A percentile compares a stretch with the other conserved stretches of the same genome.
These are phyloP conservation scores for Chloroceryle aenea DNA, from an alignment of 2,113 vertebrate species.

Conservation along the genomic window DNA sequence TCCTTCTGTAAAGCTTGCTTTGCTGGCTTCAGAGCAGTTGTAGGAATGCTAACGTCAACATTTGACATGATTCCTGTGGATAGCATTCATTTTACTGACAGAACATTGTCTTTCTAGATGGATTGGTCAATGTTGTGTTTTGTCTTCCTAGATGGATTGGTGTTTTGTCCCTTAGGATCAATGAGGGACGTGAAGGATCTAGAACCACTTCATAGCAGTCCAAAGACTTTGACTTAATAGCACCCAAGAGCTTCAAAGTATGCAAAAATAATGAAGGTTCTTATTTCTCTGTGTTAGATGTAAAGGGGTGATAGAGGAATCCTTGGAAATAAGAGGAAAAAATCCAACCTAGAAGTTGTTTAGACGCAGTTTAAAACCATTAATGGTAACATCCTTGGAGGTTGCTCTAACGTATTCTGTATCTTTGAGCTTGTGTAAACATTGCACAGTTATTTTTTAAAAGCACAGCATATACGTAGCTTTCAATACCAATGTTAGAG, in stretches of 20 bases:
- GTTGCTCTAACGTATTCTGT: neutral
- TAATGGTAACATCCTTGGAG: neutral
- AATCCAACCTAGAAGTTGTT: neutral
- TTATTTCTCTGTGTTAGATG: neutral
- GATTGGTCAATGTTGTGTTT: neutral
- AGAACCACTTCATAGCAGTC: neutral
- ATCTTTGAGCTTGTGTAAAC: neutral
- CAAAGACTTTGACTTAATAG: neutral
- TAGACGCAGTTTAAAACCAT: neutral
- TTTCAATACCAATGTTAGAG: fast-evolving
- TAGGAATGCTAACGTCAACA: neutral
- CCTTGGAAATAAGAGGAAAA: neutral
- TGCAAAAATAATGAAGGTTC: neutral
- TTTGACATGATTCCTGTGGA: fast-evolving
- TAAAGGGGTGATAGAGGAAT: neutral
- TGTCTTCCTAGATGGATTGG: neutral
- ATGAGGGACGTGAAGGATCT: neutral
- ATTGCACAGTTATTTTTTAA: neutral
- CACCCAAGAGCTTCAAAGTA: neutral
- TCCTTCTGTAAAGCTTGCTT: neutral
- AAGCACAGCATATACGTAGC: neutral
- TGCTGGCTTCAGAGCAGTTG: neutral
- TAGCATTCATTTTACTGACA: neutral
- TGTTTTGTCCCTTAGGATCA: neutral
- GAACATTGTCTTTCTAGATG: neutral